Evolutionary conservation across 1,140 invertebrate genomes (phyloP), one percentile per base, ranked within the genome.

Genomic region (Eufriesea mexicana): DNA sequence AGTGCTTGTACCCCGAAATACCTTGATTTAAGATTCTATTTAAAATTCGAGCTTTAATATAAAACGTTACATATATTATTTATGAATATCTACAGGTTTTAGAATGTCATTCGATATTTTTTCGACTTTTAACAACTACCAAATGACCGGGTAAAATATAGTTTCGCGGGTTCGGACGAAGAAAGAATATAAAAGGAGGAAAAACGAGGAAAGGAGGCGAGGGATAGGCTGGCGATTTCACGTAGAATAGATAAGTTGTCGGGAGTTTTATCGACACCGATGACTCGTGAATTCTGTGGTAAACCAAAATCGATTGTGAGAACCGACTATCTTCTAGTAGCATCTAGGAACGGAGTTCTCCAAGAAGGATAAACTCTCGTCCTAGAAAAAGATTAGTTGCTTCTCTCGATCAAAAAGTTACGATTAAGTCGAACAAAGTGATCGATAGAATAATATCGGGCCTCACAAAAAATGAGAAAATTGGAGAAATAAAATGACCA

Each of bases 231-330:
- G 25, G 20, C 18, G 61, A 55, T 80, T 54, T 45, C 57, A n/a
- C 72, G 61, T 75, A 67, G n/a, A 81, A 75, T 35, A 28, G 64
- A 82, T 82, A 82, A 76, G 64, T 82, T 68, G 79, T 82, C 28
- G 54, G 51, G 35, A 68, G 64, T 76, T 82, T 82, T 82, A 76
- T 82, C 80, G 54, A 42, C 28, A 67, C 35, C 54, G 80, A 82
- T 76, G 79, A 82, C 42, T 76, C 51, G 62, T 82, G 73, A 68
- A 82, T 82, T 57, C 45, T 68, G 51, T 25, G 73, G 80, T 70
- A 76, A 75, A 75, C 54, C 54, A 59, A 67, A 76, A 57, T 79
- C 77, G 77, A 79, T 79, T 25, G n/a, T 14, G n/a, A 42, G 54
- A 78, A 55, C 76, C 47, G 28, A 55, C 75, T 79, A 78, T 59